Evolutionary conservation across 1,140 invertebrate species (phyloP).

Genomic region (Drosophila kikkawai): DNA sequence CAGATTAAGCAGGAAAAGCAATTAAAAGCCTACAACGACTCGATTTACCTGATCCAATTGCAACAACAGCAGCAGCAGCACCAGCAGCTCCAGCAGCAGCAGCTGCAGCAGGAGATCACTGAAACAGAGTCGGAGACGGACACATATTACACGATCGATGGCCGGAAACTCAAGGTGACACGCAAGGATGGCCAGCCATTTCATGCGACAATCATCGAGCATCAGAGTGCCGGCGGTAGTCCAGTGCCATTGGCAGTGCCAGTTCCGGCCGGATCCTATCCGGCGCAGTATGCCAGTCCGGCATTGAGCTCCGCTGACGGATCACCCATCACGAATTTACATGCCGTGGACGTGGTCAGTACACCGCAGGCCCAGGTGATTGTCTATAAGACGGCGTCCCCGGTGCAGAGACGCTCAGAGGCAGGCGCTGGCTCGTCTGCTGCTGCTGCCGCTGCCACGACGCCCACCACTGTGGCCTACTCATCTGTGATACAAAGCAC

Average conservation of each 20-base stretch:
- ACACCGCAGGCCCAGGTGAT: slow-evolving; percentile 75
- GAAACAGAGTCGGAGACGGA: slow-evolving; percentile 50
- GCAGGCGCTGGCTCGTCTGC: slow-evolving; percentile 81
- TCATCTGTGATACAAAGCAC: slow-evolving; percentile 85
- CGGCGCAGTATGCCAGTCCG: slow-evolving; percentile 75
- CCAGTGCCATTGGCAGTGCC: slow-evolving; percentile 48
- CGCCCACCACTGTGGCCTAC: slow-evolving; percentile 77
- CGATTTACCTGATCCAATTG: slow-evolving; percentile 80
- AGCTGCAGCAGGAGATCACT: slow-evolving; percentile 61
- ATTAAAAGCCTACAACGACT: slow-evolving; percentile 81
- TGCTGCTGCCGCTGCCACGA: slow-evolving; percentile 42
- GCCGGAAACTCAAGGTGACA: slow-evolving; percentile 66
- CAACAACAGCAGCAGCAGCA: slow-evolving; percentile 75
- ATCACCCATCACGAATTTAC: slow-evolving; percentile 79
- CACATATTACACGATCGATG: slow-evolving; percentile 73
- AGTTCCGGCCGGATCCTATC: slow-evolving; percentile 63
- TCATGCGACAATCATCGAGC: slow-evolving; percentile 61
- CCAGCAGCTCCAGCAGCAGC: slow-evolving; percentile 67
- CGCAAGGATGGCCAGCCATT: slow-evolving; percentile 70
- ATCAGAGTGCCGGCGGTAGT: slow-evolving; percentile 57
- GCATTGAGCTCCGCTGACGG: slow-evolving; percentile 76
- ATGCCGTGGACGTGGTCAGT: slow-evolving; percentile 64
- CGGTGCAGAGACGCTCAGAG: slow-evolving; percentile 67
- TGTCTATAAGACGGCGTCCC: slow-evolving; percentile 80
- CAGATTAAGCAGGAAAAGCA: slow-evolving; percentile 84